Evolutionary conservation across 2,113 vertebrate species (phyloP), one percentile per base, ranked within the genome.

Genomic region (Nyctereutes procyonoides): DNA sequence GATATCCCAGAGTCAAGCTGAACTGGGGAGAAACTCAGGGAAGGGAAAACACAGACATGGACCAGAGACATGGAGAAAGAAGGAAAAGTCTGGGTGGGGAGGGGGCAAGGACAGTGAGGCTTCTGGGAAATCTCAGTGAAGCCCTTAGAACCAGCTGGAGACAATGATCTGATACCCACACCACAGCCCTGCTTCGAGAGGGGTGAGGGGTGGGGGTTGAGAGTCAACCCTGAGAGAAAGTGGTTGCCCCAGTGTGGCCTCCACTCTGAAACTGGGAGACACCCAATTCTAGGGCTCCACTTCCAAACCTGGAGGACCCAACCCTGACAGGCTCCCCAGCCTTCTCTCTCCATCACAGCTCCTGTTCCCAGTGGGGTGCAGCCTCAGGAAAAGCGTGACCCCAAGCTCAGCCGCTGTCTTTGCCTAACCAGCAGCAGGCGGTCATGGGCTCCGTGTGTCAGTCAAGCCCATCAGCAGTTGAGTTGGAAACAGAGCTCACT

Each of bases 171-270:
- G 12, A 95, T 43, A 26, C 43, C 24, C 20, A 12, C 43, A 81
- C 7, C 12, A 11, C 51, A 48, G 53, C 24, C 65, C 63, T 69
- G 14, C 32, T 65, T 28, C 24, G 9, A 83, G 48, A 30, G 43
- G 38, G 3, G 38, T 5, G 43, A 1, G 6, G 1, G 43, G 43
- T 0, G 8, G 1, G 3, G 8, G 32, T 55, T 24, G 10, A 55
- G 12, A 69, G 16, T 3, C 0, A 20, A 8, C 38, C 24, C n/a
- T 7, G 8, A 8, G 53, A 12, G 8, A 85, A 2, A 55, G 51
- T 2, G 14, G 69, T 62, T 5, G 1, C 11, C 19, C 48, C 12
- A 11, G 12, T 30, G 53, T 43, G 91, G 30, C 24, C 74, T 74
- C 22, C 1, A 56, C 55, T 82, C 24, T 67, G n/a, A 71, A n/a